Conservation (phyloP, 2,797 vertebrate genomes). For the Morelia viridis region DNA sequence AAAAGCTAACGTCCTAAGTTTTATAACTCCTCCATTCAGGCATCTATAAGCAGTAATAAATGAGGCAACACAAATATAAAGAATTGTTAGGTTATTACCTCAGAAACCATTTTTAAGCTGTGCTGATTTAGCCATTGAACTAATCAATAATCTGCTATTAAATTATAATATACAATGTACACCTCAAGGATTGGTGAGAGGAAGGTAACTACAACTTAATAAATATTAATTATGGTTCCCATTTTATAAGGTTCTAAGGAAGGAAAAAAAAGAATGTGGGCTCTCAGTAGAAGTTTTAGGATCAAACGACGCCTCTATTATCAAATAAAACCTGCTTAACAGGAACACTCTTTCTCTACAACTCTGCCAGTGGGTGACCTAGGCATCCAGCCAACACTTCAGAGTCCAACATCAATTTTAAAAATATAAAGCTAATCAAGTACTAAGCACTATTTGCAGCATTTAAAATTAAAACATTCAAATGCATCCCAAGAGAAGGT, state of each 20-base stretch:
- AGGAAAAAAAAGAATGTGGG: background rate
- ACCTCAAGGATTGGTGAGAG: background rate
- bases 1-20: background rate
- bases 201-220: background rate
- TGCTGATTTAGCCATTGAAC: background rate
- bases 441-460: background rate
- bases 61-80: background rate
- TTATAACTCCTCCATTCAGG: background rate
- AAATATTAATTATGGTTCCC: background rate
- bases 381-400: background rate
- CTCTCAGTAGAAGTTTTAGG: background rate
- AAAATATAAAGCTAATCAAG: background rate
- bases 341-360: background rate
- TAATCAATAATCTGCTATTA: background rate
- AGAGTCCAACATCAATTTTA: conserved; percentile 3
- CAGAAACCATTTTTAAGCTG: background rate
- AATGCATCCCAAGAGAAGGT: background rate
- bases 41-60: background rate
- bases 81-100: background rate
- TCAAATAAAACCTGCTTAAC: conserved; percentile 6
- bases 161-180: background rate
- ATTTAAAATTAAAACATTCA: background rate
- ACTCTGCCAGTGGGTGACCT: background rate
- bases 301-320: background rate
- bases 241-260: background rate